Evolutionary conservation across 2,888 invertebrate species (phyloP).

Genomic region (Aphidoletes aphidimyza): DNA sequence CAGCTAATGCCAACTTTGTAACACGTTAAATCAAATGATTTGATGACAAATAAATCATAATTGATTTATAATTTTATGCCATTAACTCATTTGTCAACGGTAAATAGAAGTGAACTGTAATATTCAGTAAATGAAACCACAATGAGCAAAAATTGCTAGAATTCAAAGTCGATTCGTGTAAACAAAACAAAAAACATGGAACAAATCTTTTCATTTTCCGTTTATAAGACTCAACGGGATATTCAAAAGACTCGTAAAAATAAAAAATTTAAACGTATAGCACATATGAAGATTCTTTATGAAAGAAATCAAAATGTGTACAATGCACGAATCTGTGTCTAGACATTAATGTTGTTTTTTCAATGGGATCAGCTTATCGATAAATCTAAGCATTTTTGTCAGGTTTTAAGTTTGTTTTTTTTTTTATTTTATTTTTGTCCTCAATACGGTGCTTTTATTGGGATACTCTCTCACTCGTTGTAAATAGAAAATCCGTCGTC

Average conservation of each 20-base stretch:
- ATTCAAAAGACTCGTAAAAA: too few relatives aligned
- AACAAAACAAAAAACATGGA: background rate
- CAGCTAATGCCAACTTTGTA: too few relatives aligned
- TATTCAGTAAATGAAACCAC: background rate
- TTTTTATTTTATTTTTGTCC: background rate
- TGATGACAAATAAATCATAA: background rate
- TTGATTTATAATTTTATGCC: background rate
- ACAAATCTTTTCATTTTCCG: background rate
- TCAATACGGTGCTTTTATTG: constrained; percentile 20
- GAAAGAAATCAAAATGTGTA: background rate
- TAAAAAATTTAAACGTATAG: too few relatives aligned
- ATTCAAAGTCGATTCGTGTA: background rate
- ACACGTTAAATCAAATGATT: too few relatives aligned
- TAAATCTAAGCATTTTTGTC: background rate
- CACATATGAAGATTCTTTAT: background rate
- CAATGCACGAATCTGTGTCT: constrained; percentile 21
- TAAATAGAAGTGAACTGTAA: too few relatives aligned
- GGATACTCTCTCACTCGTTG: background rate
- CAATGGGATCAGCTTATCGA: constrained; percentile 43
- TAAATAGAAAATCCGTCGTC: background rate
- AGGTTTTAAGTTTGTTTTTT: too few relatives aligned
- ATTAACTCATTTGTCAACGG: background rate
- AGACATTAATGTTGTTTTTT: constrained; percentile 44
- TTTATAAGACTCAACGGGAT: too few relatives aligned
- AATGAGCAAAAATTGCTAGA: background rate